Base-by-base conservation (phyloP, 1,140 invertebrate genomes). In the Pararge aegeria region DNA sequence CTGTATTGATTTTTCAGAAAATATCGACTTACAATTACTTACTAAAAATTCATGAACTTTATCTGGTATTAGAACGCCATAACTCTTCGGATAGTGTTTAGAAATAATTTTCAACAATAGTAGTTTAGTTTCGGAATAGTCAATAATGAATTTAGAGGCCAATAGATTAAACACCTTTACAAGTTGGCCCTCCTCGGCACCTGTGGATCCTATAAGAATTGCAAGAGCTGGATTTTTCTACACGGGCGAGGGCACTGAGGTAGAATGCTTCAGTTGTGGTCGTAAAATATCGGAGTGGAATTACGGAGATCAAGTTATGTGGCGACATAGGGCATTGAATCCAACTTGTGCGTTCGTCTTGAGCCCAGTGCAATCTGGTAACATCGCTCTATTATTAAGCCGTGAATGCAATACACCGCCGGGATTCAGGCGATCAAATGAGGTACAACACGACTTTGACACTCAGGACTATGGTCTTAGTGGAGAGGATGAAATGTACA, bases 211-310 rank as follows among this genome's bases (percentile, higher is more conserved):
- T 12, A 74, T 87, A 30, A 90, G 93, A 73, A 92, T 97, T 66
- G 95, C 96, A 1, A 93, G 93, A 78, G 95, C 95, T 38, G 96
- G 96, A 9, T 97, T 98, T 89, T 97, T 93, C 77, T 96, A 94
- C 46, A 94, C 93, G 1, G 94, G 94, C 13, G 83, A 88, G 61
- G 92, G 87, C 27, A 83, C 92, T 10, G 93, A 94, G 70, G 95
- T 95, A 2, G 91, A 95, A 75, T 97, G 96, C 80, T 95, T 95
- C 72, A 90, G 92, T 61, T 97, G 96, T 85, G 92, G 92, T 27
- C 83, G 90, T n/a, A 92, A 91, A 81, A 93, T 96, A 68, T 91
- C 92, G 0, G 92, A 94, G 58, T 96, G 95, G 95, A 92, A 95
- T 64, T 95, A 93, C 80, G 93, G 93, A 3, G 95, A 96, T 73